Conservation (phyloP, 2,797 vertebrate genomes). For the Selene dorsalis region DNA sequence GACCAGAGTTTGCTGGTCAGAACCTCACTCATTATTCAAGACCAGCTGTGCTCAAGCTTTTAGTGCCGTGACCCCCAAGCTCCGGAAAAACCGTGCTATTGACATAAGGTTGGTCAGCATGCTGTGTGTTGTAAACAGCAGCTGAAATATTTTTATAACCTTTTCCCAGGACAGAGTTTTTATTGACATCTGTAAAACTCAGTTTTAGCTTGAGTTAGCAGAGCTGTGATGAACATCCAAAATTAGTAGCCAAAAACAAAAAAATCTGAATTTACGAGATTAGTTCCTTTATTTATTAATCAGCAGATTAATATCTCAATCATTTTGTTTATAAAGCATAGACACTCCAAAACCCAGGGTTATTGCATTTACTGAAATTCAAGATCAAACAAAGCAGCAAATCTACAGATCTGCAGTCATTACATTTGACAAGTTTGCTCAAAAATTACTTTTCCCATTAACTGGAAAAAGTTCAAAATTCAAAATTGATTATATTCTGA, state of each 20-base stretch:
- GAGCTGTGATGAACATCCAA: background rate
- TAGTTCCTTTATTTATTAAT: too few species aligned
- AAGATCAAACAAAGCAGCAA: background rate
- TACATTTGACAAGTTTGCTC: background rate
- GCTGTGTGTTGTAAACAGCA: slow-evolving; percentile 18
- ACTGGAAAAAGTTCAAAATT: background rate
- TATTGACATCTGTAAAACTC: slow-evolving; percentile 7
- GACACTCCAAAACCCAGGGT: background rate
- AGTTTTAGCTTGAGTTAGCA: background rate
- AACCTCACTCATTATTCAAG: background rate
- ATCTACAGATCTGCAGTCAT: background rate
- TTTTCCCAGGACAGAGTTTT: background rate
- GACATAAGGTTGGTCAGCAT: slow-evolving; percentile 27
- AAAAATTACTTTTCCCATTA: too few species aligned
- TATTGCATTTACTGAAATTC: background rate
- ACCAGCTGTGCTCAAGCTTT: background rate
- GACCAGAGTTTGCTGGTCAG: background rate
- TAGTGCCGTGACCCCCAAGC: background rate
- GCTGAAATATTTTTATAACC: slow-evolving; percentile 6
- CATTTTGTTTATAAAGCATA: background rate
- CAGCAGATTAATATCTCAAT: background rate
- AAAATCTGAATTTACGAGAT: background rate
- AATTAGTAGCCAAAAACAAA: slow-evolving; percentile 2
- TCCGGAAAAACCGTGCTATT: background rate
- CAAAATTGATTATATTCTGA: background rate